Evolutionary conservation across 2,113 vertebrate genomes (phyloP).

Genomic region (Xyrauchen texanus): DNA sequence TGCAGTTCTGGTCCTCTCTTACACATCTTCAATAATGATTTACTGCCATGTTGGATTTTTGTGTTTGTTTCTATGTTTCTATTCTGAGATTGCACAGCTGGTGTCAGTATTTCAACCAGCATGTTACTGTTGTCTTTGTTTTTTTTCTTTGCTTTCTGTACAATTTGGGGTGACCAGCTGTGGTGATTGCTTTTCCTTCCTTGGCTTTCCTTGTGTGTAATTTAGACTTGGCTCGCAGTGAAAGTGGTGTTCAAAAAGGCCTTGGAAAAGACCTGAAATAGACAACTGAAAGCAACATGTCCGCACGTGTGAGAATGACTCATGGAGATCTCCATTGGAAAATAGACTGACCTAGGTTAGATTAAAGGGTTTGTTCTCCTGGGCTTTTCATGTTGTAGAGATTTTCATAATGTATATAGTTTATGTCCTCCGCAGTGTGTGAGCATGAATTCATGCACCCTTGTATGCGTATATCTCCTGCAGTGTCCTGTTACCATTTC

Average conservation of each 20-base stretch:
- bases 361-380: slow-evolving; percentile 27
- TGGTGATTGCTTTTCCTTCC: slow-evolving; percentile 53
- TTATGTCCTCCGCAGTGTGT: not conserved
- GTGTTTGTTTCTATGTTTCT: slow-evolving; percentile 46
- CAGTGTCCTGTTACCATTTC: too few relatives aligned
- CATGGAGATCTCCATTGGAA: slow-evolving; percentile 25
- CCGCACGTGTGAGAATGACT: slow-evolving; percentile 39
- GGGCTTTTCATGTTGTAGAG: not conserved
- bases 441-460: not conserved
- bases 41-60: slow-evolving; percentile 43
- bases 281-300: slow-evolving; percentile 53
- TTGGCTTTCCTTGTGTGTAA: slow-evolving; percentile 60
- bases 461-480: too few relatives aligned
- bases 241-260: slow-evolving; percentile 44
- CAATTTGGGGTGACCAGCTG: slow-evolving; percentile 58
- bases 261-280: slow-evolving; percentile 58
- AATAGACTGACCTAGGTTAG: slow-evolving; percentile 44
- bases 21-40: slow-evolving; percentile 52
- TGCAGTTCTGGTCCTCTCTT: slow-evolving; percentile 32
- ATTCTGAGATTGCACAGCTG: slow-evolving; percentile 62
- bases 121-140: slow-evolving; percentile 50
- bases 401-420: not conserved
- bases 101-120: slow-evolving; percentile 61
- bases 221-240: slow-evolving; percentile 52
- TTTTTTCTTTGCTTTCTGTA: slow-evolving; percentile 46